Base-by-base conservation (phyloP, 2,113 vertebrate species). In the Dasyurus viverrinus region DNA sequence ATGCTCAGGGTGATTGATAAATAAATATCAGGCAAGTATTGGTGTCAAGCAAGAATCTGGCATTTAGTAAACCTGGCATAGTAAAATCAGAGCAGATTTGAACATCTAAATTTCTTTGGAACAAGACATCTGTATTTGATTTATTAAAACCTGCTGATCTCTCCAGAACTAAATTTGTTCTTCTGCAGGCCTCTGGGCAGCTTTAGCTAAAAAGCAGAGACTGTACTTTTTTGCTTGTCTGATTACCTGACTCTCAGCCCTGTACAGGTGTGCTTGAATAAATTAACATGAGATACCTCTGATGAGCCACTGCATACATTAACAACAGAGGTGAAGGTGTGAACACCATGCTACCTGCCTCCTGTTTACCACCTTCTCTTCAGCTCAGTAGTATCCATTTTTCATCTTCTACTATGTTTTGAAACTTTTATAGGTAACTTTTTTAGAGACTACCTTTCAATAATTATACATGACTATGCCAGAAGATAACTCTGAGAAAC, bases 241-340 rank as follows among this genome's bases (percentile, higher is more conserved):
- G 97, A 98, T 99, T 99, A 99, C 99, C 99, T 99, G 99, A 99
- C 98, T 99, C 98, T 96, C 93, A 96, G 95, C 96, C 95, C 97
- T 97, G 48, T 98, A 97, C 98, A 99, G 99, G 99, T 99, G 99
- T 99, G 98, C 98, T 98, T 96, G 99, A 98, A 99, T 99, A 99
- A 98, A 99, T 99, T 99, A 99, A 98, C 99, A 98, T 98, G 97
- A 98, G 98, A 98, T 98, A 98, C 97, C 98, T 99, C 98, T 98
- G 99, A 99, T 98, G 98, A 99, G 98, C 98, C 99, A 96, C 99
- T 98, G 99, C 99, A 99, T 99, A 98, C 98, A 99, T 99, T 99
- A 99, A 98, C 99, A 98, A 97, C 95, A 98, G 97, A 99, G 98
- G 99, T 99, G 99, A 99, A 97, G 98, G 98, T 98, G 98, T 76